Evolutionary conservation across 1,140 invertebrate species (phyloP).

Genomic region (Semibalanus balanoides): DNA sequence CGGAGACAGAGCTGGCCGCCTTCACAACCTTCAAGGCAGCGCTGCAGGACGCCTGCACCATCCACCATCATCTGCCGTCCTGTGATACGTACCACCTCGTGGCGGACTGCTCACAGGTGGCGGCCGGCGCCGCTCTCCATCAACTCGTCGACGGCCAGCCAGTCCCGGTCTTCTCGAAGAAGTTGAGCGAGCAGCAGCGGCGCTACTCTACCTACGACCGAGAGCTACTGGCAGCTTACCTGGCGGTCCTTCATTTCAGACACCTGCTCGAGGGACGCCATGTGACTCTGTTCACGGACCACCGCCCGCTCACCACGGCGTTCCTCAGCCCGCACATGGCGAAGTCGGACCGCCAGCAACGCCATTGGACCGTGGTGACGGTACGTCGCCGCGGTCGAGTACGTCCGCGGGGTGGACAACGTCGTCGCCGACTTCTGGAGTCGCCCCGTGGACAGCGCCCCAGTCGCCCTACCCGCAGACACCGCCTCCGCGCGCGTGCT

Average conservation of each 20-base stretch:
- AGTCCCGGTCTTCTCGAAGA: conserved; percentile 11
- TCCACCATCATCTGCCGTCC: no score
- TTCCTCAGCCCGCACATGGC: conserved; percentile 6
- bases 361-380: conserved; percentile 8
- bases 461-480: no score
- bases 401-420: no score
- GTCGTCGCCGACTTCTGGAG: no score
- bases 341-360: conserved; percentile 13
- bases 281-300: conserved; percentile 14
- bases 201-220: conserved; percentile 16
- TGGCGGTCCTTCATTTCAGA: conserved; percentile 11
- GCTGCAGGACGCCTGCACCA: no score
- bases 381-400: conserved; percentile 7
- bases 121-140: conserved; percentile 15
- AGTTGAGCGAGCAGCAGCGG: conserved; percentile 10
- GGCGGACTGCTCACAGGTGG: no score
- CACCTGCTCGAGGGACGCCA: conserved; percentile 10
- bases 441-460: no score
- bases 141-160: not conserved
- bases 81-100: no score
- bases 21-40: no score
- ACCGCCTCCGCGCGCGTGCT: no score
- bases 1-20: no score
- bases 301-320: not conserved
- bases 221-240: conserved; percentile 17